Evolutionary conservation across 1,140 invertebrate genomes (phyloP).

Genomic region (Drosophila persimilis): DNA sequence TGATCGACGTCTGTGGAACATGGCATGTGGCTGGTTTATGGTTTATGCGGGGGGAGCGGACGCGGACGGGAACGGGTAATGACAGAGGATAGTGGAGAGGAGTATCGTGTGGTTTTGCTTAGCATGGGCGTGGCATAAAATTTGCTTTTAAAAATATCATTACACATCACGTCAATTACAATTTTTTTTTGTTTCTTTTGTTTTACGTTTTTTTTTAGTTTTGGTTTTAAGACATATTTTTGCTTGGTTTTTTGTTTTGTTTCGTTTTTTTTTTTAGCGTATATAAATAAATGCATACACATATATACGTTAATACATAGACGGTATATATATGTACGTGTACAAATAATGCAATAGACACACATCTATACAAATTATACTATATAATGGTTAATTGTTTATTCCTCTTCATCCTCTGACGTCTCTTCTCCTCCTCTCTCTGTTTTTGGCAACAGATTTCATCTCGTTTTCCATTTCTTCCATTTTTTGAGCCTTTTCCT

Average conservation of each 20-base stretch:
- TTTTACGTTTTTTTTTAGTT: conserved; percentile 50
- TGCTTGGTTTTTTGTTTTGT: conserved; percentile 19
- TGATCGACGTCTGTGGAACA: too few species aligned
- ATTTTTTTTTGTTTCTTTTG: conserved; percentile 53
- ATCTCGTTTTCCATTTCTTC: conserved; percentile 29
- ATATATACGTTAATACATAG: conserved; percentile 61
- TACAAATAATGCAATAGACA: conserved; percentile 82
- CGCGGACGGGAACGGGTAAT: conserved; percentile 1
- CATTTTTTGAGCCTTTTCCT: background rate
- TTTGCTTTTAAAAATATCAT: conserved; percentile 82
- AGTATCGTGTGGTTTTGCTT: conserved; percentile 11
- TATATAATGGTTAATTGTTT: conserved; percentile 74
- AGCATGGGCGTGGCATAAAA: conserved; percentile 69
- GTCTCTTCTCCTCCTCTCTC: conserved; percentile 18
- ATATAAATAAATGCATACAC: conserved; percentile 76
- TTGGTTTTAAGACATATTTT: conserved; percentile 56
- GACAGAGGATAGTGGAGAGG: background rate
- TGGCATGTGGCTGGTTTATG: too few species aligned
- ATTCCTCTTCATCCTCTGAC: conserved; percentile 38
- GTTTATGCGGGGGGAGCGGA: too few species aligned
- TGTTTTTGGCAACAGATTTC: conserved; percentile 45
- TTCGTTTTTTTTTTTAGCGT: conserved; percentile 57
- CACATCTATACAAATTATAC: conserved; percentile 81
- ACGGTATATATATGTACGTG: conserved; percentile 61
- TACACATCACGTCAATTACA: conserved; percentile 82